These are phyloP conservation scores for Acronicta aceris DNA, from an alignment of 2,888 invertebrate species.

Conservation along the genomic window DNA sequence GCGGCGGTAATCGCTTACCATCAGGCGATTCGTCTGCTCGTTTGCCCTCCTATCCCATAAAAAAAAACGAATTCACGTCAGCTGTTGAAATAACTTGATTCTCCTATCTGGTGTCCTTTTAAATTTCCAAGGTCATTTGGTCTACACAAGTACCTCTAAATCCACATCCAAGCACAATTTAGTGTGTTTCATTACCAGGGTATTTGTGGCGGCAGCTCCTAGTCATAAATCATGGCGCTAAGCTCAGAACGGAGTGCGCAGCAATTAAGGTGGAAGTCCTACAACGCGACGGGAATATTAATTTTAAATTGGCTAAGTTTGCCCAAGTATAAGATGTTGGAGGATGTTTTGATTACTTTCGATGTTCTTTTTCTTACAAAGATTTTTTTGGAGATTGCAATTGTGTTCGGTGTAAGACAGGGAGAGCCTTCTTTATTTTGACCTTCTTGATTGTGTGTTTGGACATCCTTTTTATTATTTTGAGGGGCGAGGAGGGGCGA, in stretches of 20 bases:
- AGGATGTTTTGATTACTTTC: constrained; percentile 52
- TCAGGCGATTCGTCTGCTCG: too few species aligned
- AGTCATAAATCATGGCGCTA: constrained; percentile 55
- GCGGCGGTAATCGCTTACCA: too few species aligned
- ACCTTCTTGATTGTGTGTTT: too few species aligned
- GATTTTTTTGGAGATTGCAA: constrained; percentile 8
- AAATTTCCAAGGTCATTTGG: constrained; percentile 8
- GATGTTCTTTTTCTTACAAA: constrained; percentile 31
- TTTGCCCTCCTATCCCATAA: too few species aligned
- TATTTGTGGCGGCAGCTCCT: constrained; percentile 42
- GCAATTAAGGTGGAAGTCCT: constrained; percentile 54
- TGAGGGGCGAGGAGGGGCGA: too few species aligned
- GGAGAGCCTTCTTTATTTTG: too few species aligned
- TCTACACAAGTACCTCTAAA: neutral
- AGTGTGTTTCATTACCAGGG: constrained; percentile 51
- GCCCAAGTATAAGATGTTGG: constrained; percentile 31
- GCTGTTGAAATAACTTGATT: too few species aligned
- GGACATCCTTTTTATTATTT: too few species aligned
- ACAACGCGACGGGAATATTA: constrained; percentile 55
- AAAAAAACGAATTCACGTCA: too few species aligned
- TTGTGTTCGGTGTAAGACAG: neutral
- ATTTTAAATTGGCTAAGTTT: constrained; percentile 56
- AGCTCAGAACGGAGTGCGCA: constrained; percentile 39
- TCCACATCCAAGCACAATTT: constrained; percentile 40
- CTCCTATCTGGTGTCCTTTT: neutral